A percentile compares a stretch with the other conserved stretches of the same genome.
Conservation (phyloP, 2,888 invertebrate genomes). For the Aphidius colemani region DNA sequence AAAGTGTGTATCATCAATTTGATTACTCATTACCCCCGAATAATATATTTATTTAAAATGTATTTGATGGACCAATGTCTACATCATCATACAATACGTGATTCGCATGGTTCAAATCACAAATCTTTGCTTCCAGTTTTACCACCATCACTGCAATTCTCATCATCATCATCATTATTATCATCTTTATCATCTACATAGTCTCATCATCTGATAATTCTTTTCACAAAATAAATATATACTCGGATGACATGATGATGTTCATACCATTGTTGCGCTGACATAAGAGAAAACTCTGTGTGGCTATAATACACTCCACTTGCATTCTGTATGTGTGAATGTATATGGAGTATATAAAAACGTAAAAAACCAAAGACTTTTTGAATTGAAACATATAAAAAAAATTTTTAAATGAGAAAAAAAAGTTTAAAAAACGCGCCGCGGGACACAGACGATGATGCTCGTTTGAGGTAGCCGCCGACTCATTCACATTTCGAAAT, state of each 20-base stretch:
- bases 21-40: conserved; percentile 49
- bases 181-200: conserved; percentile 3
- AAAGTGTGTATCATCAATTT: conserved; percentile 28
- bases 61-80: conserved; percentile 42
- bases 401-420: conserved; percentile 14
- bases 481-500: conserved; percentile 58
- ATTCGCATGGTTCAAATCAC: too few species aligned
- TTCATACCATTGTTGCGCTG: conserved; percentile 16
- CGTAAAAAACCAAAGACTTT: conserved; percentile 5
- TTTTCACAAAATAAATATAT: neutral
- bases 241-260: conserved; percentile 2
- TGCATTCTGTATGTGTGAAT: neutral
- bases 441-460: conserved; percentile 33
- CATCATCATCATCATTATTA: conserved; percentile 29
- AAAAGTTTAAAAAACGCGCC: conserved; percentile 29
- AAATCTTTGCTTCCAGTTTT: conserved; percentile 42
- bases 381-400: conserved; percentile 1
- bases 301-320: neutral
- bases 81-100: conserved; percentile 22
- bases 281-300: conserved; percentile 3
- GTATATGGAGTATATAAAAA: conserved; percentile 14
- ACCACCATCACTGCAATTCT: conserved; percentile 34
- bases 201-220: conserved; percentile 15
- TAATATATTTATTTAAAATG: conserved; percentile 13
- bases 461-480: conserved; percentile 59